Conservation (phyloP, 2,888 invertebrate species). For the Harpalus rubripes region DNA sequence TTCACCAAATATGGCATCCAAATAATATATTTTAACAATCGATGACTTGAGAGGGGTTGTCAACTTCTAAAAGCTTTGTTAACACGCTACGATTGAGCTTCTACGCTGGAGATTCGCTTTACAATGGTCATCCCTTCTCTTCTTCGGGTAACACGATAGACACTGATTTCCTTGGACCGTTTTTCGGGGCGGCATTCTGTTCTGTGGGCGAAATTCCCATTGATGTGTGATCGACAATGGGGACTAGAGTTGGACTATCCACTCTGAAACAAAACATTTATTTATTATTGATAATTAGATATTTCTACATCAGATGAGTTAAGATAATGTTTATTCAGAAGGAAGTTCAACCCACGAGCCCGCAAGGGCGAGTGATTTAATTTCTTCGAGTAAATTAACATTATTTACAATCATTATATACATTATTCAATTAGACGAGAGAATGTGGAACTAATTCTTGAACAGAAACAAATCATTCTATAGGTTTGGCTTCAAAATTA, state of each 20-base stretch:
- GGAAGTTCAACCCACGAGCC: too few relatives aligned
- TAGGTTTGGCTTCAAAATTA: too few relatives aligned
- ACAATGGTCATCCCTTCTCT: conserved; percentile 78
- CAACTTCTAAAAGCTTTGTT: conserved; percentile 65
- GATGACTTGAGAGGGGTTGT: conserved; percentile 66
- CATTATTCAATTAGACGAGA: too few relatives aligned
- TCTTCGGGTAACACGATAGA: conserved; percentile 82
- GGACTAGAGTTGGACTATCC: conserved; percentile 75
- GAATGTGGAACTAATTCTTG: too few relatives aligned
- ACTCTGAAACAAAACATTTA: conserved; percentile 70
- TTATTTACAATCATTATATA: too few relatives aligned
- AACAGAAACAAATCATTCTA: too few relatives aligned
- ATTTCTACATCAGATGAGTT: too few relatives aligned
- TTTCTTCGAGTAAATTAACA: too few relatives aligned
- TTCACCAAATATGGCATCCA: conserved; percentile 62
- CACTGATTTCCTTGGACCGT: conserved; percentile 79
- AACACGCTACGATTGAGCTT: conserved; percentile 65
- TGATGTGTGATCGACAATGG: conserved; percentile 75
- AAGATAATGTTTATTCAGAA: too few relatives aligned
- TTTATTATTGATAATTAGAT: too few relatives aligned
- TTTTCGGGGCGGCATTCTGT: conserved; percentile 71
- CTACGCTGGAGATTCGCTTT: conserved; percentile 53
- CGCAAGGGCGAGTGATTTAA: too few relatives aligned
- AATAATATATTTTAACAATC: conserved; percentile 63
- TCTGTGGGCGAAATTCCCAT: conserved; percentile 74